Base-by-base conservation (phyloP, 2,113 vertebrate genomes). In the Hirundichthys speculiger region DNA sequence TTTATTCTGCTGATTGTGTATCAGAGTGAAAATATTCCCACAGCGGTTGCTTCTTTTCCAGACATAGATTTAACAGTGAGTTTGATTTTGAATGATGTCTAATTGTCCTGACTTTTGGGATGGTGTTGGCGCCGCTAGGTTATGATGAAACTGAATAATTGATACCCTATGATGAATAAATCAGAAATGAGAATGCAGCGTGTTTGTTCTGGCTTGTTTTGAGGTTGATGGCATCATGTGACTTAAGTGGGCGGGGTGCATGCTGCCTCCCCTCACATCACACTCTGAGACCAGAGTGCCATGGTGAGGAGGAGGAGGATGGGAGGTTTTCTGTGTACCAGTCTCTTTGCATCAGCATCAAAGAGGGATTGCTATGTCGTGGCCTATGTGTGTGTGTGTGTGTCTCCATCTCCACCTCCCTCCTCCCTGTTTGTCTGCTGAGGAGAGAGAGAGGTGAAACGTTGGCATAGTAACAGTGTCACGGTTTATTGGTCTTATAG, bases 401-500 rank as follows among this genome's bases (percentile, higher is more conserved):
- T 24, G 16, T 41, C 14, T 20, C 54, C 79, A 53, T 64, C 56
- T 25, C 21, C 30, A 48, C 38, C 51, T 27, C 47, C 73, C 49
- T 20, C 69, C 60, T 64, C 54, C 34, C 61, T 22, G 59, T 66
- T 64, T 75, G 25, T 45, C 59, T 69, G 66, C 64, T 48, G 66
- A 65, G 54, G 75, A 78, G 73, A 69, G 64, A 62, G 67, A 82
- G 84, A 81, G 80, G 70, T 74, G 79, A 66, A 65, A 72, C 15
- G 81, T 90, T 76, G 82, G 85, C 86, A 89, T 89, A 69, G 85
- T 56, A 88, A 92, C 87, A 1, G 22, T 83, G 82, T 76, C 63
- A 74, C 9, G 15, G 85, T 68, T 77, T 85, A 76, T 83, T 80
- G 75, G 63, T 59, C 2, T 58, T 82, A 38, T 15, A 51, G 65